phyloP scores from a whole-genome alignment of 2,113 vertebrate species.

The Coptodon rendalli region DNA sequence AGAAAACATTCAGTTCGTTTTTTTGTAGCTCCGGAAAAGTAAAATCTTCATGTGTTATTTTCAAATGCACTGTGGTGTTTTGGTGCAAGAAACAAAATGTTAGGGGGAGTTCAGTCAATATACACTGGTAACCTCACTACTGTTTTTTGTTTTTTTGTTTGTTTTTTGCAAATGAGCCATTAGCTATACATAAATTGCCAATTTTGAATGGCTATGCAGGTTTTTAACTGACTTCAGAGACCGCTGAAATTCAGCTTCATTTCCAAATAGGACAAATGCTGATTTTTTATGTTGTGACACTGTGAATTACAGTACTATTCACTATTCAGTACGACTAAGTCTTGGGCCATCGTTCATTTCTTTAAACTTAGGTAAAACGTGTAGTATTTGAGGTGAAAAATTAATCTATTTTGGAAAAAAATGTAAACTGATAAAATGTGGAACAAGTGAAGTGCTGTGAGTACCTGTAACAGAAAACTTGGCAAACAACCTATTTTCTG shows the following conservation, averaged over 20 bases:
- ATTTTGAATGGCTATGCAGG: not conserved
- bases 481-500: not conserved
- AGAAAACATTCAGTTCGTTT: not conserved
- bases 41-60: not conserved
- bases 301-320: not conserved
- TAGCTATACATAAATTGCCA: not conserved
- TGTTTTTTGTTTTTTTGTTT: fast-evolving
- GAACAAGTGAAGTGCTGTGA: not conserved
- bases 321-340: not conserved
- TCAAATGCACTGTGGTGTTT: not conserved
- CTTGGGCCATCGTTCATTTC: not conserved
- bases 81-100: not conserved
- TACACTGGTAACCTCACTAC: not conserved
- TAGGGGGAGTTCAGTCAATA: not conserved
- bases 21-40: not conserved
- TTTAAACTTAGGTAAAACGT: not conserved
- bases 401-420: not conserved
- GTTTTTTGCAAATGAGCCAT: not conserved
- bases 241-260: not conserved
- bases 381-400: not conserved
- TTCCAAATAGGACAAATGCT: not conserved
- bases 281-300: not conserved
- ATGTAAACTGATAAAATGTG: not conserved
- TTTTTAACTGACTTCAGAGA: not conserved
- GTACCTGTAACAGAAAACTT: not conserved